Base-by-base conservation (phyloP, 2,888 invertebrate species). In the Gandaritis pyraliata region DNA sequence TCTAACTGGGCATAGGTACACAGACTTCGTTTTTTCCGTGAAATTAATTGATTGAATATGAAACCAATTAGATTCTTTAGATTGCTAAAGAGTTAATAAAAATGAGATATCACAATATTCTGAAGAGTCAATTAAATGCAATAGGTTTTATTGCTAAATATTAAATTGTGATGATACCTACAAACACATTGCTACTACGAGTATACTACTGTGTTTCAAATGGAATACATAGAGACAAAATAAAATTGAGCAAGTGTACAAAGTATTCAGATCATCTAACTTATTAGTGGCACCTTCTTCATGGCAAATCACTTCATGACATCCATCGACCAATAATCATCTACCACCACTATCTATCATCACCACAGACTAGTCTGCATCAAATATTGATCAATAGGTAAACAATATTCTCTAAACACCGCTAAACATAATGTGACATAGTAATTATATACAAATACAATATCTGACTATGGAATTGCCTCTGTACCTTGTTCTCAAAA, bases 201-300 rank as follows among this genome's bases (percentile, higher is more conserved):
- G 41, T 8, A 43, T 33, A 33, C 12, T 23, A 11, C 23, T 30
- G 23, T 12, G 8, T 18, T 13, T 3, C 0, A n/a, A 46, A 51
- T 16, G 10, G 33, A 58, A 38, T 16, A 11, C 23, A 46, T 33
- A 48, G 13, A 48, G 13, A 30, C 15, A 39, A 54, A 60, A 49
- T 38, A 23, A 33, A 4, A 38, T 56, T 48, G 59, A 64, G 64
- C 64, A 56, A 51, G 11, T 30, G 47, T 8, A 38, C 51, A 39
- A 47, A 5, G 33, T 33, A 49, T 49, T 29, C 15, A 29, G 38
- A 62, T 70, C 66, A 70, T 71, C 67, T 66, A 65, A 56, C 48
- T 61, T 63, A 62, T 58, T 54, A 46, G 65, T 69, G 69, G 72
- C 72, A 72, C 72, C 65, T 51, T 53, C 65, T 51, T 53, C 62